Base-by-base conservation (phyloP, 2,113 vertebrate genomes). In the Collichthys lucidus region DNA sequence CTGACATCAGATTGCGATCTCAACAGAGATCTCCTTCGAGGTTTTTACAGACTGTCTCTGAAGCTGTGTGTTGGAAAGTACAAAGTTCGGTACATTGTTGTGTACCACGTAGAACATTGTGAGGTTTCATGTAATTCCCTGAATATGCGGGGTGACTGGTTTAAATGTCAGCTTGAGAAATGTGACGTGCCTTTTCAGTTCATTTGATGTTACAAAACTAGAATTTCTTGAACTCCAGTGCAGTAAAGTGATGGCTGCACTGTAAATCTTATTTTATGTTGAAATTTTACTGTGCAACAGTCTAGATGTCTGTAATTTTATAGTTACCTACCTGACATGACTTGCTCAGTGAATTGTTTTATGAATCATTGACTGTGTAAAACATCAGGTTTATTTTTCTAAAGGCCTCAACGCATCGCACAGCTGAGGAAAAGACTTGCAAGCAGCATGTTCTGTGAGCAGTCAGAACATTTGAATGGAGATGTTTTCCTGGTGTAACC, bases 121-220 rank as follows among this genome's bases (percentile, higher is more conserved):
- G 53, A 57, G 50, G 35, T 80, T 77, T 81, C 55, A 62, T 77
- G 74, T 84, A 42, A 73, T 66, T 85, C 42, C 68, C 60, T 83
- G 50, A 71, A 67, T 29, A 50, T 65, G 50, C 47, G 44, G 77
- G 88, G 62, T 56, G 60, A 81, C 31, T 82, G 63, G 71, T 89
- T 81, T 78, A 64, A 80, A 74, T 83, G 80, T 91, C 79, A 11
- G 64, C 79, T 83, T 74, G 65, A 84, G 64, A 78, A 68, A 86
- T 83, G 87, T 88, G 74, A 86, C 62, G 91, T 93, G 92, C 92
- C 91, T 91, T 93, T 92, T 92, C 57, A 78, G 69, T 89, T 91
- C 31, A 71, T 85, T 83, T 74, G 17, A 83, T 76, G 71, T 77
- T 83, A 24, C 55, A 73, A 17, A 40, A 78, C 52, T 65, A 64